Evolutionary conservation across 2,888 invertebrate genomes (phyloP), one percentile per base, ranked within the genome.

Genomic region (Blomia tropicalis): DNA sequence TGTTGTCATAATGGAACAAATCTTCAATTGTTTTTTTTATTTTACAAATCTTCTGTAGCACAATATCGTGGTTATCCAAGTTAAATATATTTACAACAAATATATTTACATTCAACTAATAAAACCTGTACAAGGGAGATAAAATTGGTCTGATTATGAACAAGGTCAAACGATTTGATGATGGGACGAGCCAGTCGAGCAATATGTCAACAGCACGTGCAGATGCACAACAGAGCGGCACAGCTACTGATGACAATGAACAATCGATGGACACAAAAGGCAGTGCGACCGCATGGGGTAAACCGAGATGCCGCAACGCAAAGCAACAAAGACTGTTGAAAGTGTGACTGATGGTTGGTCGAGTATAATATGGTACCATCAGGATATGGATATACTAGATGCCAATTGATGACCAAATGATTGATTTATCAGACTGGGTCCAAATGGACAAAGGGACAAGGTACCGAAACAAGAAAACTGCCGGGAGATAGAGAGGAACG

Each of bases 1-100:
- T 31, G 61, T 51, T 51, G 61, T 60, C 61, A 60, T 60, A 3
- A 17, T 41, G 7, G 51, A 47, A 27, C 36, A 47, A 25, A 11
- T 41, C 41, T 41, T 41, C 14, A 41, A n/a, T 47, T 47, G 51
- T 11, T 14, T 14, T 47, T 47, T n/a, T 36, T 36, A 36, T 36
- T 11, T 36, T 36, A 36, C 36, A 36, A 36, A 17, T 7, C n/a
- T n/a, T 27, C 22, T 47, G 23, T n/a, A 27, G 22, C 51, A 27
- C 41, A 17, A 14, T 41, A 14, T 41, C 41, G 51, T 22, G 14
- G 51, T 19, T 11, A 14, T 22, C 23, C 27, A n/a, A 17, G 14
- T 47, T 22, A 7, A 47, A 47, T 47, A 47, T 47, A 47, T 47
- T 47, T 47, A 47, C 51, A 47, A n/a, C 22, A 27, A 47, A 25